Evolutionary conservation across 2,888 invertebrate genomes (phyloP).

Genomic region (Azorinus chamasolen): DNA sequence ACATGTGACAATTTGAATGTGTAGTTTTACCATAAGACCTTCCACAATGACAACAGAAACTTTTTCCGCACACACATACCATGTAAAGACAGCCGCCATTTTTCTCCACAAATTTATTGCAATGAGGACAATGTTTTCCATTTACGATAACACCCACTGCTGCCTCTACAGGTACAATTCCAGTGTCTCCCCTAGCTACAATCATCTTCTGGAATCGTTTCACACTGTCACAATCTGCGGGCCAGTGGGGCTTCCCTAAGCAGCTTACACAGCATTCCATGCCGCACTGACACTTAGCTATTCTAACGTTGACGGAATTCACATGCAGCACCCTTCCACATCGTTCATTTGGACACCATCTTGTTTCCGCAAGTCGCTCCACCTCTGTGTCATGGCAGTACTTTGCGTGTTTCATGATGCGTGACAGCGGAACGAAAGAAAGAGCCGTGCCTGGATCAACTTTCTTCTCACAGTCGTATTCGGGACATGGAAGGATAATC

Average conservation of each 20-base stretch:
- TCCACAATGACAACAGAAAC: slow-evolving; percentile 74
- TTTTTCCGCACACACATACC: slow-evolving; percentile 63
- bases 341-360: slow-evolving; percentile 70
- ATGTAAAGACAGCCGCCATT: slow-evolving; percentile 70
- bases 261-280: slow-evolving; percentile 67
- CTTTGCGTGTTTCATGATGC: slow-evolving; percentile 45
- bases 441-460: slow-evolving; percentile 58
- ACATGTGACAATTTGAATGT: slow-evolving; percentile 1
- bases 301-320: slow-evolving; percentile 28
- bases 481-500: slow-evolving; percentile 59
- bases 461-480: slow-evolving; percentile 58
- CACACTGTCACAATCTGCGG: slow-evolving; percentile 65
- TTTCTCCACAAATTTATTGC: slow-evolving; percentile 69
- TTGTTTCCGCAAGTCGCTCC: slow-evolving; percentile 40
- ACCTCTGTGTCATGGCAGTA: slow-evolving; percentile 59
- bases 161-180: slow-evolving; percentile 25
- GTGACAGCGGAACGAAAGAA: slow-evolving; percentile 41
- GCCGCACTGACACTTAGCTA: slow-evolving; percentile 67
- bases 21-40: slow-evolving; percentile 24
- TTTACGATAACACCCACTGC: slow-evolving; percentile 35
- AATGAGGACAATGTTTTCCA: slow-evolving; percentile 72
- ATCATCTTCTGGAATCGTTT: slow-evolving; percentile 53
- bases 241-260: slow-evolving; percentile 70
- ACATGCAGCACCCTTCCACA: slow-evolving; percentile 66
- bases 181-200: slow-evolving; percentile 48